These are phyloP conservation scores for Leptopilina boulardi DNA, from an alignment of 1,140 invertebrate genomes.

Conservation along the genomic window DNA sequence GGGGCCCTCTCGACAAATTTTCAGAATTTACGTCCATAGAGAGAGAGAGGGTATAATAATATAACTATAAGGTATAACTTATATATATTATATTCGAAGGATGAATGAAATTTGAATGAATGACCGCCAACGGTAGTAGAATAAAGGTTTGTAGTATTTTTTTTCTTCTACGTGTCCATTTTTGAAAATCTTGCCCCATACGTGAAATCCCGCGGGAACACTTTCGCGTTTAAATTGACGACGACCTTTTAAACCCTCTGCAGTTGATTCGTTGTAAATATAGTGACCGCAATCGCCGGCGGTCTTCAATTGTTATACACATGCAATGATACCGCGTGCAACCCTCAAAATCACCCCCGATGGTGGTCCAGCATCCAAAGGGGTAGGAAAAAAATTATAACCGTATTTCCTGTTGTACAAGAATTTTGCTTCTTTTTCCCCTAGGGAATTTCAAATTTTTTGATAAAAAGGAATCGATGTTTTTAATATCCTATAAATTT, in stretches of 20 bases:
- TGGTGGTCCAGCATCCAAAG: background rate
- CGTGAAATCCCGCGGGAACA: conserved; percentile 31
- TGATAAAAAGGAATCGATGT: too few relatives aligned
- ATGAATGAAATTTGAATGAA: conserved; percentile 38
- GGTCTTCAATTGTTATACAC: background rate
- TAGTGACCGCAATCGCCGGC: conserved; percentile 7
- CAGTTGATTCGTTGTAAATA: conserved; percentile 33
- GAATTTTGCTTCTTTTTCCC: too few relatives aligned
- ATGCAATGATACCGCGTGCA: background rate
- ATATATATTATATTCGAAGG: background rate
- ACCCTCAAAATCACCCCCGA: background rate
- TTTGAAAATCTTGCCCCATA: conserved; percentile 16
- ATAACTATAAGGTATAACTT: conserved; percentile 12
- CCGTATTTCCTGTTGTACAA: background rate
- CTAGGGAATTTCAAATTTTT: too few relatives aligned
- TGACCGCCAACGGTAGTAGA: conserved; percentile 25
- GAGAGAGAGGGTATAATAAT: background rate
- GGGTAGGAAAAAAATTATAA: background rate
- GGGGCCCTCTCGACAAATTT: conserved; percentile 73
- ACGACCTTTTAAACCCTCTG: background rate
- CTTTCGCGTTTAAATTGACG: conserved; percentile 32
- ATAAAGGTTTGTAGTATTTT: conserved; percentile 32
- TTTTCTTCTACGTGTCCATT: background rate
- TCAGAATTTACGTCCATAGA: conserved; percentile 33
- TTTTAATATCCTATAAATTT: too few relatives aligned